Base-by-base conservation (phyloP, 2,888 invertebrate species). In the Tenthredo distinguenda region DNA sequence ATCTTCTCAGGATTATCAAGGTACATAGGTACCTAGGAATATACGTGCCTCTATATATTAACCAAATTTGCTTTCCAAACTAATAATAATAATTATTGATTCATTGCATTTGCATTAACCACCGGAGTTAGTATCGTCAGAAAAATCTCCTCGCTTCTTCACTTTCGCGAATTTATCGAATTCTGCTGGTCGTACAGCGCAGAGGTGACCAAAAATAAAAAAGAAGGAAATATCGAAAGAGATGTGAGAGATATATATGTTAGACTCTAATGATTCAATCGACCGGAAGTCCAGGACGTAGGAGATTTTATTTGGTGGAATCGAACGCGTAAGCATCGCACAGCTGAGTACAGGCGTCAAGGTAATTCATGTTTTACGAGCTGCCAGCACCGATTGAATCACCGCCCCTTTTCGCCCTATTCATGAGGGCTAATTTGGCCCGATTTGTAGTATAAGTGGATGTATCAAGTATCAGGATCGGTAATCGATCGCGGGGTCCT, bases 1-100 rank as follows among this genome's bases (percentile, higher is more conserved):
- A 92, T 92, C 92, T 92, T 92, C 90, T 88, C 88, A 87, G 91
- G 91, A 92, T 92, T 92, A 91, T 89, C 87, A 47, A 2, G 82
- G 82, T 47, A 65, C 82, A 79, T 40, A 31, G 58, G 18, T 58
- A 62, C 2, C n/a, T 40, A n/a, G 12, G 18, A 26, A 43, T 21
- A 76, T 76, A 76, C 26, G 10, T 40, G 26, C 21, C 10, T 40
- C 7, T 43, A 31, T 34, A 50, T 79, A 62, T 50, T 21, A 18
- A 15, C 79, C 26, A 26, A 79, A 79, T 79, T 26, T 37, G 79
- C 37, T 62, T 55, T 18, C 79, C 58, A 21, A 58, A 62, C 58
- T 37, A 40, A 47, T 43, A n/a, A 47, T 43, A 74, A 77, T 77
- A 62, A 79, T 79, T 37, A 79, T 79, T 62, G 79, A 79, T 79